Evolutionary conservation across 2,888 invertebrate genomes (phyloP).

Genomic region (Seira ritae): DNA sequence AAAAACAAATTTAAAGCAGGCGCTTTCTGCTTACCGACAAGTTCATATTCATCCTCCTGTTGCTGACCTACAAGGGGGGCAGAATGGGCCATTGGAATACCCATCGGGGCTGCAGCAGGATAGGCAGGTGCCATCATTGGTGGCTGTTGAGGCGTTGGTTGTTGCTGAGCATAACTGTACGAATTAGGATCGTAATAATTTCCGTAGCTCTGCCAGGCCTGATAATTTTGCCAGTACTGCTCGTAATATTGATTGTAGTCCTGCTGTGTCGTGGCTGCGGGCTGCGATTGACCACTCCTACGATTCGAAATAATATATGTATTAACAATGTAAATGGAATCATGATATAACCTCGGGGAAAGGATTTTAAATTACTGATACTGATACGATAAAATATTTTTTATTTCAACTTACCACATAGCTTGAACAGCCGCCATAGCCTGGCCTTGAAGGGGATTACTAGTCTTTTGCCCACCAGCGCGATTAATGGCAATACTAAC

Average conservation of each 20-base stretch:
- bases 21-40: slow-evolving; percentile 71
- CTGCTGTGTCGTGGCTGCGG: slow-evolving; percentile 54
- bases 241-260: slow-evolving; percentile 73
- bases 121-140: slow-evolving; percentile 67
- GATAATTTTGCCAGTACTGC: slow-evolving; percentile 89
- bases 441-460: slow-evolving; percentile 72
- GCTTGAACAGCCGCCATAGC: slow-evolving; percentile 74
- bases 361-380: no score
- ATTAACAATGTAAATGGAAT: no score
- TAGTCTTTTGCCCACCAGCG: slow-evolving; percentile 72
- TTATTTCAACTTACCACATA: slow-evolving; percentile 73
- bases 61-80: slow-evolving; percentile 63
- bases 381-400: not conserved
- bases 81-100: slow-evolving; percentile 62
- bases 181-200: slow-evolving; percentile 72
- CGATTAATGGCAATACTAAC: slow-evolving; percentile 75
- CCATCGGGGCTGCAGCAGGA: slow-evolving; percentile 65
- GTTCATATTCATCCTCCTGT: slow-evolving; percentile 73
- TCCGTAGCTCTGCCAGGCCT: slow-evolving; percentile 82
- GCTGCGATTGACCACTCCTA: slow-evolving; percentile 72
- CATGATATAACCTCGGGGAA: no score
- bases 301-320: not conserved
- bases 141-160: slow-evolving; percentile 65
- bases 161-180: slow-evolving; percentile 71
- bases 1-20: not conserved